phyloP scores from a whole-genome alignment of 2,888 invertebrate species.

The Cyclophora albipunctata region DNA sequence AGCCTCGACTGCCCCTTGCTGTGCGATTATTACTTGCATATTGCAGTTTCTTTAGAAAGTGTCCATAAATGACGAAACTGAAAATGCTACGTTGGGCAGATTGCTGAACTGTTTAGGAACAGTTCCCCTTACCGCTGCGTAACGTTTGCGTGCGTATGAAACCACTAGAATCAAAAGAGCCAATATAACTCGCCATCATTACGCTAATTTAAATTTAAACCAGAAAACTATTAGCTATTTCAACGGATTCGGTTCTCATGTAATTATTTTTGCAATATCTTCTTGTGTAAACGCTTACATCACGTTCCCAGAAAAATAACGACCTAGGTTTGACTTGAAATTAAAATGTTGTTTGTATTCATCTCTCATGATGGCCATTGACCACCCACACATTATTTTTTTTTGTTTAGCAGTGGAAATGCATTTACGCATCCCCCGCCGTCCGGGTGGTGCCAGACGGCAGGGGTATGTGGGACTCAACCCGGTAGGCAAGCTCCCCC shows the following conservation, averaged over 20 bases:
- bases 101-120: constrained; percentile 51
- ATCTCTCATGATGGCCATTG: background rate
- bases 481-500: too few relatives aligned
- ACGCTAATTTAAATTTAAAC: constrained; percentile 45
- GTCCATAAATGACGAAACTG: constrained; percentile 67
- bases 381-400: constrained; percentile 12
- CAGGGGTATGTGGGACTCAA: too few relatives aligned
- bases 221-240: constrained; percentile 40
- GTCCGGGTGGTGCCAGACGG: too few relatives aligned
- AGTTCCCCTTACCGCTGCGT: constrained; percentile 50
- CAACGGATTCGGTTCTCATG: constrained; percentile 23
- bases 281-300: constrained; percentile 12
- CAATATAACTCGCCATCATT: constrained; percentile 27
- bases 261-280: constrained; percentile 22
- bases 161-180: constrained; percentile 33
- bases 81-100: constrained; percentile 51
- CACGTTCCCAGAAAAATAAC: constrained; percentile 7
- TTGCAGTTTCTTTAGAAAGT: constrained; percentile 71
- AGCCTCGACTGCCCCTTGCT: constrained; percentile 46
- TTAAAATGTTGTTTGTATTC: background rate
- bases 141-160: constrained; percentile 63
- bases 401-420: too few relatives aligned
- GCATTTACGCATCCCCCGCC: too few relatives aligned
- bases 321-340: too few relatives aligned
- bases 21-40: constrained; percentile 46